Evolutionary conservation across 2,797 vertebrate species (phyloP).

Genomic region (Myioborus miniatus): DNA sequence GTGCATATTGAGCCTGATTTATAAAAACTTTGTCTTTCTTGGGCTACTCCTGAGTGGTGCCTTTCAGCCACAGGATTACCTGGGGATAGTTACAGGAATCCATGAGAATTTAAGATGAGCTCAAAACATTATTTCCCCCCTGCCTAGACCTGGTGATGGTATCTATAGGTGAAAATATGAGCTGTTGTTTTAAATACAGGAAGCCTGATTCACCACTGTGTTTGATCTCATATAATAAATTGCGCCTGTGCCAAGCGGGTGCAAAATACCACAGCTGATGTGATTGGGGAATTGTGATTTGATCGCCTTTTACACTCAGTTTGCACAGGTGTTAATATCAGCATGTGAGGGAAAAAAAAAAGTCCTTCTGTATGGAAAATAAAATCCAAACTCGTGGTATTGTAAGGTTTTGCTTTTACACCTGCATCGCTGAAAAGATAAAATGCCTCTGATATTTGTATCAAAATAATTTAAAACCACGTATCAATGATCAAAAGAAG

Average conservation of each 20-base stretch:
- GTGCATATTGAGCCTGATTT: not conserved
- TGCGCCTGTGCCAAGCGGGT: constrained; percentile 34
- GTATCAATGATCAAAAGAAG: not conserved
- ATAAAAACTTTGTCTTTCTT: not conserved
- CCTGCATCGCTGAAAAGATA: not conserved
- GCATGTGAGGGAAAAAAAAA: not conserved
- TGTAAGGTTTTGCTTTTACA: not conserved
- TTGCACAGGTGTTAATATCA: constrained; percentile 52
- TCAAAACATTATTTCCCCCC: not conserved
- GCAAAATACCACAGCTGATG: constrained; percentile 11
- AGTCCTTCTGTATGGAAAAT: not conserved
- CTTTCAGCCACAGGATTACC: not conserved
- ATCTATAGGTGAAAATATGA: not conserved
- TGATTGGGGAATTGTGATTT: constrained; percentile 55
- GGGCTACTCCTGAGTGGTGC: not conserved
- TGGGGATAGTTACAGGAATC: not conserved
- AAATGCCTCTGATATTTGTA: not conserved
- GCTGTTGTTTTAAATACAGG: constrained; percentile 37
- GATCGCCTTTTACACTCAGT: not conserved
- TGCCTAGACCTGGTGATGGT: not conserved
- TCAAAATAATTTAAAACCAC: not conserved
- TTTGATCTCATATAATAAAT: constrained; percentile 59
- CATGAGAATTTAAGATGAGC: not conserved
- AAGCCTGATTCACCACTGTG: constrained; percentile 30
- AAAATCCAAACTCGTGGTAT: not conserved